Evolutionary conservation across 2,113 vertebrate genomes (phyloP).

Genomic region (Caretta caretta): DNA sequence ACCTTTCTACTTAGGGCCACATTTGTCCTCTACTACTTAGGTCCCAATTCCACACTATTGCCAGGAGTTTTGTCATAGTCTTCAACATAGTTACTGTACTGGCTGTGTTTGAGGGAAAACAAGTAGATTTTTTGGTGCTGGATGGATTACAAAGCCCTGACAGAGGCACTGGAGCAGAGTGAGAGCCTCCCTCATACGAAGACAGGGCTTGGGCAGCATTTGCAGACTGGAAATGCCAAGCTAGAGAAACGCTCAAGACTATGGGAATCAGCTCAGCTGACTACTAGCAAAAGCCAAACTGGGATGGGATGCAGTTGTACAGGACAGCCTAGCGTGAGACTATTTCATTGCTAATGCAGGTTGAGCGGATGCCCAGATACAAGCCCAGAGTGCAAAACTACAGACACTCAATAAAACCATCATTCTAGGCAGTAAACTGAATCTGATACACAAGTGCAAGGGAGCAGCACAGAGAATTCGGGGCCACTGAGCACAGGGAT

Average conservation of each 20-base stretch:
- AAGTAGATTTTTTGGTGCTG: too few relatives aligned
- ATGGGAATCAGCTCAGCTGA: background rate
- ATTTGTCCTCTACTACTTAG: background rate
- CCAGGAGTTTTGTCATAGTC: background rate
- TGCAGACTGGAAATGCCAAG: background rate
- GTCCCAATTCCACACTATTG: background rate
- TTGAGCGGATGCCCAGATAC: background rate
- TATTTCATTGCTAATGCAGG: background rate
- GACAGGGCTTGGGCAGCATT: background rate
- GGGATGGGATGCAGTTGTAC: background rate
- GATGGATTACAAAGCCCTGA: background rate
- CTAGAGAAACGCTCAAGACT: background rate
- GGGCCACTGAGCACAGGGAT: background rate
- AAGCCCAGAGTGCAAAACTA: background rate
- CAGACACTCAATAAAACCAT: background rate
- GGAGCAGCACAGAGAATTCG: background rate
- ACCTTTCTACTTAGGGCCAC: background rate
- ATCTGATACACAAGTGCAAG: too few relatives aligned
- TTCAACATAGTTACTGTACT: background rate
- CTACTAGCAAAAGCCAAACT: background rate
- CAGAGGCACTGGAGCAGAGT: background rate
- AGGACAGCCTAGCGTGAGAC: background rate
- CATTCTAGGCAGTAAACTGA: background rate
- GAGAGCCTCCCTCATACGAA: background rate
- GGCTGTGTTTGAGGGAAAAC: too few relatives aligned